phyloP scores from a whole-genome alignment of 1,140 invertebrate species.

The Aphidius ervi region DNA sequence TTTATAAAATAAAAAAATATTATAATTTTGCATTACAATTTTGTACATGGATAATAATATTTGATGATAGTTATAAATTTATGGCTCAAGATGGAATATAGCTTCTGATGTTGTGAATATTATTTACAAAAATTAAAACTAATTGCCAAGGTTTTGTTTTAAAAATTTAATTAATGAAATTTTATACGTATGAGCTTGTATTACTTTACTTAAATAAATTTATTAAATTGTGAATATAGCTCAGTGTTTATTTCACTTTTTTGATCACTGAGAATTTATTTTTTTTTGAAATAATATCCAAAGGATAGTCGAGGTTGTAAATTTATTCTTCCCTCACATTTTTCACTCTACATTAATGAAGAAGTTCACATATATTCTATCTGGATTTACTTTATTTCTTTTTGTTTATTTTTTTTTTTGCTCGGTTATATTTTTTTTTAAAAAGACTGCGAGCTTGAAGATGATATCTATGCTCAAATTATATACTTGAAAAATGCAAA shows the following conservation, averaged over 20 bases:
- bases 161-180: conserved; percentile 23
- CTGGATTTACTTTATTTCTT: conserved; percentile 18
- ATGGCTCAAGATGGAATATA: too few relatives aligned
- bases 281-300: conserved; percentile 27
- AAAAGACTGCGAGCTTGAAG: too few relatives aligned
- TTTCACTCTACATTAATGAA: conserved; percentile 23
- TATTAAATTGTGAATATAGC: background rate
- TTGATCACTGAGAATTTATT: conserved; percentile 17
- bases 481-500: too few relatives aligned
- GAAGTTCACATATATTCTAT: conserved; percentile 26
- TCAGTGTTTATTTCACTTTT: conserved; percentile 8
- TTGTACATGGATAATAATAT: too few relatives aligned
- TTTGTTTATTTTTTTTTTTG: conserved; percentile 2
- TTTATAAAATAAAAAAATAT: too few relatives aligned
- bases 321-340: conserved; percentile 10
- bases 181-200: conserved; percentile 22
- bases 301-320: conserved; percentile 27
- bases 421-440: background rate
- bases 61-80: too few relatives aligned
- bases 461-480: too few relatives aligned
- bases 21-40: too few relatives aligned
- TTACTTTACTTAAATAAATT: conserved; percentile 17
- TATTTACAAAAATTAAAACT: conserved; percentile 18
- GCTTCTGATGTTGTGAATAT: conserved; percentile 6
- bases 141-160: conserved; percentile 13